phyloP scores from a whole-genome alignment of 30 jellyfish, hydroid and myxozoan species.

The Haliclystus octoradiatus region DNA sequence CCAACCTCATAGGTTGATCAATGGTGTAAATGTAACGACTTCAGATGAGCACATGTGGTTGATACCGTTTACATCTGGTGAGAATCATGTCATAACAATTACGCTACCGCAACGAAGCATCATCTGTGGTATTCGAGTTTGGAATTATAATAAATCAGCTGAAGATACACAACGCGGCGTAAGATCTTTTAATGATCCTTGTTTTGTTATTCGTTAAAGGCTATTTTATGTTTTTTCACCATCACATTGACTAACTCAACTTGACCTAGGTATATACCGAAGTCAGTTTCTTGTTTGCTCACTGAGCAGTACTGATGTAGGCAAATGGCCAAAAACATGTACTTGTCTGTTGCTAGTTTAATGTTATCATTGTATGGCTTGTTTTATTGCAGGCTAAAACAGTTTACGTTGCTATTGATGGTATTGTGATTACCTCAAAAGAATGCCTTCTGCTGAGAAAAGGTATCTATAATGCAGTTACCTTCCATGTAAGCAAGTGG shows the following conservation, averaged over 20 bases:
- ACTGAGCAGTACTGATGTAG: too few species aligned
- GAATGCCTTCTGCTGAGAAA: constrained; percentile 65
- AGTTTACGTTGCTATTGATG: constrained; percentile 68
- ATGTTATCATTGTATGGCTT: too few species aligned
- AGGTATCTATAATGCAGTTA: constrained; percentile 40
- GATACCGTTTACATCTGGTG: constrained; percentile 77
- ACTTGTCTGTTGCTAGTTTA: background rate
- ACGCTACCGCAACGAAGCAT: constrained; percentile 26
- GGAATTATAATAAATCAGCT: constrained; percentile 81
- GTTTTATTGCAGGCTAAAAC: constrained; percentile 34
- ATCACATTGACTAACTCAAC: too few species aligned
- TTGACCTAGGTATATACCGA: too few species aligned
- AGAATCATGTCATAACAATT: constrained; percentile 47
- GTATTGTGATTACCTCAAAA: constrained; percentile 55
- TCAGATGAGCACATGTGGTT: constrained; percentile 98
- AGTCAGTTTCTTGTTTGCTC: too few species aligned
- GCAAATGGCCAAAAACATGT: too few species aligned
- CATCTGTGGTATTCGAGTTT: constrained; percentile 75
- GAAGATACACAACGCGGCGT: constrained; percentile 98
- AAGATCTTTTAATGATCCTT: background rate
- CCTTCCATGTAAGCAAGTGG: too few species aligned
- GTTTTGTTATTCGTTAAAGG: background rate
- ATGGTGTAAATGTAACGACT: constrained; percentile 77
- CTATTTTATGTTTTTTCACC: background rate
- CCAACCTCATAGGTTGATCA: constrained; percentile 47